Base-by-base conservation (phyloP, 2,797 vertebrate genomes). In the Siniperca obscura region DNA sequence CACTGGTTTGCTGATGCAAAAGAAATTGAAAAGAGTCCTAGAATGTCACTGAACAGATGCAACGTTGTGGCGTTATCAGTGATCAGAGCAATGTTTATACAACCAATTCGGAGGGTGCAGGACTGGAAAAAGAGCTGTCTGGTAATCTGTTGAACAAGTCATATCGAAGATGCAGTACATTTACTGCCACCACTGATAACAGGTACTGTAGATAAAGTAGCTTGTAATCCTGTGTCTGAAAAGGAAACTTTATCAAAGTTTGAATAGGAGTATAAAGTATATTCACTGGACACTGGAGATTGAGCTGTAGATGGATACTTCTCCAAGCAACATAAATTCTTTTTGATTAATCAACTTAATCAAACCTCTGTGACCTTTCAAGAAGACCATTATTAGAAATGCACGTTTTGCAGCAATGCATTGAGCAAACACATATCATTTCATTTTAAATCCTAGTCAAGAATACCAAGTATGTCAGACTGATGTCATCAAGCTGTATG, bases 1-100 rank as follows among this genome's bases (percentile, higher is more conserved):
- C 72, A 71, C n/a, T 65, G 38, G 62, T 64, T 70, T 81, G 71
- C 71, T 76, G 76, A 87, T 87, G 79, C 85, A 84, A 73, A 86
- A 87, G 71, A 84, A 55, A 89, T 84, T 76, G 79, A 79, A 74
- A 86, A 38, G 75, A 7, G 40, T 79, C 42, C 65, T 5, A 62
- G 68, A 72, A 81, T 79, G 79, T 81, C 76, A 70, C 2, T 40
- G 80, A 81, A 76, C 84, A 86, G 73, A 74, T 59, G 44, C 81
- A 34, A 46, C 3, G 16, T 2, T 4, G 40, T 68, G 56, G 70
- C 12, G 7, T 84, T 80, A 83, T 74, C 65, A 42, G 27, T 3
- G 48, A 70, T 78, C 40, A 19, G 57, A 72, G 65, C 2, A 5
- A 52, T 60, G 78, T 65, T 77, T 76, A 64, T 22, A 60, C 53